Conservation (phyloP, 1,140 invertebrate species). For the Drosophila sproati region DNA sequence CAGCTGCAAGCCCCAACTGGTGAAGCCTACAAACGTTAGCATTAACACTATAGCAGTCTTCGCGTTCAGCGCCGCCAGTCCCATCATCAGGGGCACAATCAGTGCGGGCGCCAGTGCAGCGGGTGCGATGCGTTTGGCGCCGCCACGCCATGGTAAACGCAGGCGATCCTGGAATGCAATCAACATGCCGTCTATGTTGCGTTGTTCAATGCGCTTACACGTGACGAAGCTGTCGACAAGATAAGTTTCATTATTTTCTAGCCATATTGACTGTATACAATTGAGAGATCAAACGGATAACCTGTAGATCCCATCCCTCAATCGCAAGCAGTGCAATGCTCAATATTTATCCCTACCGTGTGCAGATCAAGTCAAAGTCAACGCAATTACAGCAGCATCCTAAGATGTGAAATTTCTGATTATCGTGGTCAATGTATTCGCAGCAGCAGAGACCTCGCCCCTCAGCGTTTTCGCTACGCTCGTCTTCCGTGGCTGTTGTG, state of each 20-base stretch:
- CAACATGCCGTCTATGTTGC: conserved; percentile 69
- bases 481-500: conserved; percentile 36
- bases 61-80: conserved; percentile 84
- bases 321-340: neutral
- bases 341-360: conserved; percentile 46
- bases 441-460: conserved; percentile 85
- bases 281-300: neutral
- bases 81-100: conserved; percentile 82
- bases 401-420: conserved; percentile 86
- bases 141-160: conserved; percentile 86
- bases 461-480: conserved; percentile 46
- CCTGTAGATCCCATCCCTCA: conserved; percentile 4
- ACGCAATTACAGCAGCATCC: conserved; percentile 87
- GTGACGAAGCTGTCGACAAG: conserved; percentile 54
- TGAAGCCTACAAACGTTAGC: conserved; percentile 73
- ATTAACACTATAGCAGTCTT: conserved; percentile 83
- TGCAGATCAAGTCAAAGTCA: conserved; percentile 85
- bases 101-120: conserved; percentile 83
- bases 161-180: conserved; percentile 86
- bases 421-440: conserved; percentile 86
- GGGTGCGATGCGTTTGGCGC: conserved; percentile 85
- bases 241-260: neutral
- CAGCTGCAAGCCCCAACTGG: conserved; percentile 75
- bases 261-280: too few species aligned
- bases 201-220: conserved; percentile 62